phyloP scores from a whole-genome alignment of 2,888 invertebrate genomes.

The Pterostichus madidus region DNA sequence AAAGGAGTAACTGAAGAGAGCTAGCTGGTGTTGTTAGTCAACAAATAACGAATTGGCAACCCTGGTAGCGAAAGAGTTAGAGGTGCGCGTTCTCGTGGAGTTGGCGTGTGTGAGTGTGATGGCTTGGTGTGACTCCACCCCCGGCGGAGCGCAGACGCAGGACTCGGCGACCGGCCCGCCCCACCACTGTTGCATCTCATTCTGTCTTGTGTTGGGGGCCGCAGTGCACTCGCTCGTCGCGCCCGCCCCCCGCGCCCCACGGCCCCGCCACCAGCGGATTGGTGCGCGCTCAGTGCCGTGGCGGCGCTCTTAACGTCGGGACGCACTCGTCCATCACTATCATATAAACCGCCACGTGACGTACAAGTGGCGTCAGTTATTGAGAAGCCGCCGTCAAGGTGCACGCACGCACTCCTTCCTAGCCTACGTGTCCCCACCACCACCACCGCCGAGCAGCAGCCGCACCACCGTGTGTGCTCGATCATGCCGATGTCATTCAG shows the following conservation, averaged over 20 bases:
- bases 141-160: conserved; percentile 61
- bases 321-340: conserved; percentile 76
- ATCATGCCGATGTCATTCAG: conserved; percentile 73
- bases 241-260: conserved; percentile 81
- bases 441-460: neutral
- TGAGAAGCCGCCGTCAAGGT: conserved; percentile 61
- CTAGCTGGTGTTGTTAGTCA: conserved; percentile 34
- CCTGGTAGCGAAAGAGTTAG: conserved; percentile 51
- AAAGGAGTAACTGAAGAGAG: conserved; percentile 8
- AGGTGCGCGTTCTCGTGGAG: conserved; percentile 21
- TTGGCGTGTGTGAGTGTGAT: conserved; percentile 10
- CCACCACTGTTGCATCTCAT: conserved; percentile 67
- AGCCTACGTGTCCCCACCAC: conserved; percentile 68
- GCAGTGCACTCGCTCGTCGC: conserved; percentile 75
- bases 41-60: conserved; percentile 61
- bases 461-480: conserved; percentile 45
- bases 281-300: conserved; percentile 76
- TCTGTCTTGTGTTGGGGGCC: conserved; percentile 68
- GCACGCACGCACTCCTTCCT: conserved; percentile 55
- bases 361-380: conserved; percentile 66
- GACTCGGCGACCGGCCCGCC: conserved; percentile 69
- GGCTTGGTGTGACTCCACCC: conserved; percentile 49
- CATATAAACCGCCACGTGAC: conserved; percentile 77
- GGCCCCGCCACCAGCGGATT: conserved; percentile 75
- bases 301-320: conserved; percentile 76